phyloP scores from a whole-genome alignment of 2,797 vertebrate genomes.

The Macropodus opercularis region DNA sequence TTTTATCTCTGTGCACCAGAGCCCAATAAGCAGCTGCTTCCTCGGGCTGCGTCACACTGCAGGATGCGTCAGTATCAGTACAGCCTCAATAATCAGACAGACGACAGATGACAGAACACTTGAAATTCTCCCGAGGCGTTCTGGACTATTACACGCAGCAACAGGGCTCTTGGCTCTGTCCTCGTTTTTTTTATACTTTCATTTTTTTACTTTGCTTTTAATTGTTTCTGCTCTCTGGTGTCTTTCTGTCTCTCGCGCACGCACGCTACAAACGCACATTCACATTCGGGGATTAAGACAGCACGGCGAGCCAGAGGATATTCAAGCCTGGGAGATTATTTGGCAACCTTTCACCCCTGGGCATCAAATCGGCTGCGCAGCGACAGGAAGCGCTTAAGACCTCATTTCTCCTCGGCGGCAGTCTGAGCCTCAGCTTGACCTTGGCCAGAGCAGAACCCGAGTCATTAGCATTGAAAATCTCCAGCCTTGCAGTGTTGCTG shows the following conservation, averaged over 20 bases:
- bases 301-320: constrained; percentile 39
- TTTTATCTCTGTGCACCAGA: constrained; percentile 67
- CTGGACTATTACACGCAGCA: constrained; percentile 49
- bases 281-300: constrained; percentile 44
- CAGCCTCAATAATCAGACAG: constrained; percentile 65
- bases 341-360: constrained; percentile 51
- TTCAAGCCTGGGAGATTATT: constrained; percentile 59
- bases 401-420: constrained; percentile 41
- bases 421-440: constrained; percentile 58
- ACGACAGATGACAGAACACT: constrained; percentile 63
- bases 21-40: constrained; percentile 65
- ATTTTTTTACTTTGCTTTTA: constrained; percentile 43
- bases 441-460: constrained; percentile 51
- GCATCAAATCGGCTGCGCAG: constrained; percentile 49
- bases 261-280: constrained; percentile 10
- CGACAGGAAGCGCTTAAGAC: constrained; percentile 54
- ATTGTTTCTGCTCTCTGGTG: constrained; percentile 8
- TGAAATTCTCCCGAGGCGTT: constrained; percentile 47
- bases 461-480: constrained; percentile 61
- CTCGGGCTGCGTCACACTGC: constrained; percentile 51
- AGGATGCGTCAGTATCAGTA: constrained; percentile 47
- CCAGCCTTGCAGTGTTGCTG: constrained; percentile 35
- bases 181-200: no score
- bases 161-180: constrained; percentile 22
- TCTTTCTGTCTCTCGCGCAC: constrained; percentile 16